Percentiles rank a stretch among this genome's conserved stretches.
phyloP scores from a whole-genome alignment of 2,888 invertebrate genomes.

The Cylindroiulus punctatus region DNA sequence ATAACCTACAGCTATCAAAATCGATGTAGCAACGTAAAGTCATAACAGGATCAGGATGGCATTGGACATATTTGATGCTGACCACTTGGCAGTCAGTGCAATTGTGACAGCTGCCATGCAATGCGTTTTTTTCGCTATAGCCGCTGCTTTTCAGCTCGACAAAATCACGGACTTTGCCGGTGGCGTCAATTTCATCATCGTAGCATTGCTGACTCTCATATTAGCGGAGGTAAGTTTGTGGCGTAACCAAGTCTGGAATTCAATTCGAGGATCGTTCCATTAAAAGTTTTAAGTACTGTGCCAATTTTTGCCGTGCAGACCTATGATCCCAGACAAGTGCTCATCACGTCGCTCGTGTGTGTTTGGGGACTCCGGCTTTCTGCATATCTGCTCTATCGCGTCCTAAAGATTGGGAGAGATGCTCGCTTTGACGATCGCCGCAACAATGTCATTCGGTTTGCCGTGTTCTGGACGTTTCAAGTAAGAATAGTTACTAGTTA shows the following conservation, averaged over 20 bases:
- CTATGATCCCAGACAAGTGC: slow-evolving; percentile 87
- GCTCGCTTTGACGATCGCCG: slow-evolving; percentile 89
- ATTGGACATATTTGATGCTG: slow-evolving; percentile 72
- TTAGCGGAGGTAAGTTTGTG: slow-evolving; percentile 73
- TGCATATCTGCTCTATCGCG: slow-evolving; percentile 87
- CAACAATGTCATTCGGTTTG: slow-evolving; percentile 85
- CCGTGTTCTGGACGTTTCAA: slow-evolving; percentile 93
- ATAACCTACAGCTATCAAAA: neutral
- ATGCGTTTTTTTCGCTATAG: slow-evolving; percentile 85
- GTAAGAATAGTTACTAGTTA: slow-evolving; percentile 67
- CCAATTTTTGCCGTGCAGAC: slow-evolving; percentile 64
- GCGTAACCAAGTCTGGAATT: neutral
- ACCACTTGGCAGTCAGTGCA: slow-evolving; percentile 86
- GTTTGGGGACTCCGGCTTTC: slow-evolving; percentile 88
- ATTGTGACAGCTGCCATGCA: slow-evolving; percentile 87
- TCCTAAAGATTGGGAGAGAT: slow-evolving; percentile 88
- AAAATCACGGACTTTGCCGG: slow-evolving; percentile 94
- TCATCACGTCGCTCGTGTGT: slow-evolving; percentile 88
- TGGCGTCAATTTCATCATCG: slow-evolving; percentile 89
- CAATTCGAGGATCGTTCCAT: neutral
- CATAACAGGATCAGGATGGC: slow-evolving; percentile 48
- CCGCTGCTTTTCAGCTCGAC: slow-evolving; percentile 86
- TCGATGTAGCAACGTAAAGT: neutral
- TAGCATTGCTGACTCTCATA: slow-evolving; percentile 87
- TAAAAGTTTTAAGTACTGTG: neutral